Evolutionary conservation across 2,797 vertebrate genomes (phyloP).

Genomic region (Cichlasoma orientale): DNA sequence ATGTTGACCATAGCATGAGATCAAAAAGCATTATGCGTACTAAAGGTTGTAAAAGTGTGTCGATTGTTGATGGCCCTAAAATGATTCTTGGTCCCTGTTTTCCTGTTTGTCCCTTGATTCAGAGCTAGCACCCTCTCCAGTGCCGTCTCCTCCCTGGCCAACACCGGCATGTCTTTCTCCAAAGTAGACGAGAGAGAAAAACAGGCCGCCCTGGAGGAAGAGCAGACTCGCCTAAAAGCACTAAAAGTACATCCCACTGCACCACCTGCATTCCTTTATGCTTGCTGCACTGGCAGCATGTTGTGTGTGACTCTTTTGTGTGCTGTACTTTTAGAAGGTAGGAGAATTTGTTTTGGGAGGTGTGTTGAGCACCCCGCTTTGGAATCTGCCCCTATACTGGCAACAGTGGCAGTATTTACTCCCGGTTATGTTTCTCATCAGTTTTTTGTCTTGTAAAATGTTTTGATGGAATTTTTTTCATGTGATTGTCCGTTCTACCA

Average conservation of each 20-base stretch:
- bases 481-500: background rate
- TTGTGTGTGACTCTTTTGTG: rapidly evolving
- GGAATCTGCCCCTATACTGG: background rate
- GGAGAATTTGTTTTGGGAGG: background rate
- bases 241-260: constrained; percentile 78
- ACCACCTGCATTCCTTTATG: constrained; percentile 8
- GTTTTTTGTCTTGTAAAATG: background rate
- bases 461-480: background rate
- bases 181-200: constrained; percentile 99
- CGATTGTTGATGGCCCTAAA: constrained; percentile 96
- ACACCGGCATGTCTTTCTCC: constrained; percentile 96
- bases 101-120: constrained; percentile 44
- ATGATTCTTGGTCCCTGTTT: constrained; percentile 85
- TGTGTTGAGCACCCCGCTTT: background rate
- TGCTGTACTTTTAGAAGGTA: background rate
- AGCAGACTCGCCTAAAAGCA: constrained; percentile 95
- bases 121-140: constrained; percentile 98
- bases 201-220: constrained; percentile 97
- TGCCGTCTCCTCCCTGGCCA: constrained; percentile 96
- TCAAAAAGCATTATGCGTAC: background rate
- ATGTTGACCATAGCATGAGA: background rate
- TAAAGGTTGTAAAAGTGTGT: constrained; percentile 71
- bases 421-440: background rate
- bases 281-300: constrained; percentile 11
- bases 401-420: background rate